Conservation (phyloP, 2,113 vertebrate genomes). For the Plecotus auritus region DNA sequence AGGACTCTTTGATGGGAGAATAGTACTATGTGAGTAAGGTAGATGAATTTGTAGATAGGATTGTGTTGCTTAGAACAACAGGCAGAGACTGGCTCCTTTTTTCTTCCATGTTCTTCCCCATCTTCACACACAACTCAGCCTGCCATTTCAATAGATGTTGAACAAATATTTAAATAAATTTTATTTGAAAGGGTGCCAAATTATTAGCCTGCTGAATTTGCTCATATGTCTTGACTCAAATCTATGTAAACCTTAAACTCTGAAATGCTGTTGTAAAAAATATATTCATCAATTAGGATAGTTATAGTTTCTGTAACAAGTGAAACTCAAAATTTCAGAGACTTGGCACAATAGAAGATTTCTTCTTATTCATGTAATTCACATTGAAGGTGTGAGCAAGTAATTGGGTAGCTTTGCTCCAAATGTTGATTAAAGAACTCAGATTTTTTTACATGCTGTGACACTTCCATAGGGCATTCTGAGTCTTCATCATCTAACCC, state of each 20-base stretch:
- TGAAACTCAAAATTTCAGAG: background rate
- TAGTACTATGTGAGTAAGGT: background rate
- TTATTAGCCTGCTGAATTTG: background rate
- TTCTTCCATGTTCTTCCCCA: background rate
- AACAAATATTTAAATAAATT: slow-evolving; percentile 7
- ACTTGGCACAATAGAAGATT: background rate
- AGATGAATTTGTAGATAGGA: background rate
- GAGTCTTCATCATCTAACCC: background rate
- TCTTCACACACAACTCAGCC: background rate
- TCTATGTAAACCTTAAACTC: background rate
- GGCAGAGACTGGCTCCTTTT: background rate
- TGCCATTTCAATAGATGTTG: background rate
- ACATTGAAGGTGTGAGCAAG: background rate
- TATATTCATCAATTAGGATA: background rate
- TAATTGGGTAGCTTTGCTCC: background rate
- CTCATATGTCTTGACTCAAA: background rate
- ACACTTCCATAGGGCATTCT: background rate
- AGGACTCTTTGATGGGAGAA: background rate
- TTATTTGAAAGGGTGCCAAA: background rate
- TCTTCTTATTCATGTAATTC: background rate
- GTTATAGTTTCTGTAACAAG: background rate
- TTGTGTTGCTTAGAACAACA: background rate
- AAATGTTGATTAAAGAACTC: background rate
- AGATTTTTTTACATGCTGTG: background rate
- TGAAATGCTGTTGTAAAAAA: background rate